A percentile compares a stretch with the other conserved stretches of the same genome.
Evolutionary conservation across 1,140 invertebrate genomes (phyloP).

Genomic region (Eciton burchellii): DNA sequence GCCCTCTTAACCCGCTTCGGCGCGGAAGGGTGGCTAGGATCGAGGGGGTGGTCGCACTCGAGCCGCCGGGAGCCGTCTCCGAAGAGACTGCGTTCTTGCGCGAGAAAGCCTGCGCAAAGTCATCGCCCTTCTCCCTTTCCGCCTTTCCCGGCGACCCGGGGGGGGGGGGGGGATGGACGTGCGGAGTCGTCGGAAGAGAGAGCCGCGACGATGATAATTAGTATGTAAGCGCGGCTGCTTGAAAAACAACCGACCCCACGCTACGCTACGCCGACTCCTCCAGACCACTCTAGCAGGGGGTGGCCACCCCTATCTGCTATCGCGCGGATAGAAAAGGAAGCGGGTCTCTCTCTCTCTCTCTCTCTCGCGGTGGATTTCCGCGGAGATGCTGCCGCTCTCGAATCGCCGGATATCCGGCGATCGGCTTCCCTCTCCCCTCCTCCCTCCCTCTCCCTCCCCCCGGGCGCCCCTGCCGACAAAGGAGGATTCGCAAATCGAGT

Average conservation of each 20-base stretch:
- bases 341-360: too few relatives aligned
- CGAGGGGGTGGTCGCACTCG: slow-evolving; percentile 61
- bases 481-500: too few relatives aligned
- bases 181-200: slow-evolving; percentile 81
- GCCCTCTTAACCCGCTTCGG: slow-evolving; percentile 80
- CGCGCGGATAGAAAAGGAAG: slow-evolving; percentile 19
- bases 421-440: too few relatives aligned
- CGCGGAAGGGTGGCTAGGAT: background rate
- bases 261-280: slow-evolving; percentile 80
- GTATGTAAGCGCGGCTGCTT: slow-evolving; percentile 79
- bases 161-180: slow-evolving; percentile 78
- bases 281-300: slow-evolving; percentile 81
- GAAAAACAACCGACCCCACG: slow-evolving; percentile 81
- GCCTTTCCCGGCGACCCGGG: background rate
- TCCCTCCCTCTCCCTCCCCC: too few relatives aligned
- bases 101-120: slow-evolving; percentile 68
- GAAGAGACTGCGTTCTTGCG: slow-evolving; percentile 72
- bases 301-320: too few relatives aligned
- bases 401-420: too few relatives aligned
- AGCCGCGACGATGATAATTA: slow-evolving; percentile 84
- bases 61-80: slow-evolving; percentile 51
- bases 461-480: too few relatives aligned
- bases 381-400: too few relatives aligned
- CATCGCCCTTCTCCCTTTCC: slow-evolving; percentile 49
- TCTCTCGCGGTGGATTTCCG: too few relatives aligned